Percentiles rank a stretch among this genome's conserved stretches.
phyloP scores from a whole-genome alignment of 2,113 vertebrate genomes.

The Ameiurus melas region DNA sequence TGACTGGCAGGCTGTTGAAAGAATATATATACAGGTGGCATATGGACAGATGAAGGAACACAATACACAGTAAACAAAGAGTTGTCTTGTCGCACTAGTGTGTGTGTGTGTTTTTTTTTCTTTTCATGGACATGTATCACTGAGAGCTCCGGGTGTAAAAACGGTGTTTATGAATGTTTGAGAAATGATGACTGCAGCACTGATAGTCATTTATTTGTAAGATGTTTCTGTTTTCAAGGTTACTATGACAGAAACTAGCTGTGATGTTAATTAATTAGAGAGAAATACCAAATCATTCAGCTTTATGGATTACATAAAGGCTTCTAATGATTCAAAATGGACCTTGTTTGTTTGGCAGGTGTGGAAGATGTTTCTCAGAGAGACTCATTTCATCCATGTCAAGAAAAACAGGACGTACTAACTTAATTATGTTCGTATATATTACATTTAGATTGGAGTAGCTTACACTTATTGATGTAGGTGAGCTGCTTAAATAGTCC shows the following conservation, averaged over 20 bases:
- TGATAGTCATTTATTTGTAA: background rate
- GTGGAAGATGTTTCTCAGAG: background rate
- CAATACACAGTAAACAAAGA: constrained; percentile 37
- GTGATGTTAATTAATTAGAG: background rate
- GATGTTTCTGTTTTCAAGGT: background rate
- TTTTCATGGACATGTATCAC: background rate
- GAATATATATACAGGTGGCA: constrained; percentile 34
- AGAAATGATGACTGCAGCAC: background rate
- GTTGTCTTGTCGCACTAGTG: background rate
- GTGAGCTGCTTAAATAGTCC: background rate
- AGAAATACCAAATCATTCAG: constrained; percentile 2
- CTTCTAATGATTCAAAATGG: background rate
- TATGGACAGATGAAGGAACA: constrained; percentile 21
- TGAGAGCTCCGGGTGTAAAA: background rate
- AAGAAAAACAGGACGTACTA: background rate
- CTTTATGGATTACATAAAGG: background rate
- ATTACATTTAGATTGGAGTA: background rate
- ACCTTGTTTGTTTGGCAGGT: background rate
- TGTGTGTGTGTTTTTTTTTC: background rate
- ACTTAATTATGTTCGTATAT: background rate
- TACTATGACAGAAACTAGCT: background rate
- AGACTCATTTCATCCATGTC: background rate
- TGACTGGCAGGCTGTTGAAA: constrained; percentile 35
- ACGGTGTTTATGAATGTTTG: background rate
- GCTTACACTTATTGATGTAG: background rate